phyloP scores from a whole-genome alignment of 2,888 invertebrate species.

The Cheilosia vulpina region DNA sequence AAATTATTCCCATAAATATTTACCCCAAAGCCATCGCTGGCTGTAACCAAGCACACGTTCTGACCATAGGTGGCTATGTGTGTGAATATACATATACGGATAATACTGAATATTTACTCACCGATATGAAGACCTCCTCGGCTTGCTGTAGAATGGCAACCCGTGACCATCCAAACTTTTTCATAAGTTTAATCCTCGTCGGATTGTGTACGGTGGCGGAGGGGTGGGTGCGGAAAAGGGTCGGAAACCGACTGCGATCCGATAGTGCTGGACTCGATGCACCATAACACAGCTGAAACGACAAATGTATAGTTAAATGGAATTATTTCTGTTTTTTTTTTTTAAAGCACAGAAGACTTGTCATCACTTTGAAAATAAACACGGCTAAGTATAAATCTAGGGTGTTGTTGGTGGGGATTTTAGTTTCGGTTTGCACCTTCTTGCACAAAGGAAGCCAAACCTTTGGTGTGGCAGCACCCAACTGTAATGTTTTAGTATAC shows the following conservation, averaged over 20 bases:
- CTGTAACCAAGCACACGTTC: constrained; percentile 39
- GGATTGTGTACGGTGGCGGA: constrained; percentile 99
- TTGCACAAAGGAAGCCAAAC: not conserved
- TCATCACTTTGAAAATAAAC: constrained; percentile 5
- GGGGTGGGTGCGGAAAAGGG: constrained; percentile 99
- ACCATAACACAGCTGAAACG: constrained; percentile 96
- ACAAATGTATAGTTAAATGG: constrained; percentile 48
- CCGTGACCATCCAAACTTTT: constrained; percentile 98
- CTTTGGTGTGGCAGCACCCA: not conserved
- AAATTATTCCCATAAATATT: constrained; percentile 66
- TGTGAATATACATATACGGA: not conserved
- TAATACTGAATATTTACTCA: constrained; percentile 83
- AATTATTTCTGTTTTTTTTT: not conserved
- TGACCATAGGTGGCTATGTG: constrained; percentile 30
- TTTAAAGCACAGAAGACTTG: not conserved
- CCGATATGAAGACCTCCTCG: constrained; percentile 98
- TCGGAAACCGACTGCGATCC: constrained; percentile 98
- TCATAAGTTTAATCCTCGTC: constrained; percentile 97
- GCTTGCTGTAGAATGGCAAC: constrained; percentile 99
- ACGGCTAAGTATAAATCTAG: constrained; percentile 1
- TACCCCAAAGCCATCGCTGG: constrained; percentile 49
- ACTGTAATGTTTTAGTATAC: not conserved
- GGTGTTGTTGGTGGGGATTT: not conserved
- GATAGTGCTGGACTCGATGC: constrained; percentile 99
- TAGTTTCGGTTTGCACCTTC: not conserved